A percentile compares a stretch with the other conserved stretches of the same genome.
phyloP scores from a whole-genome alignment of 2,113 vertebrate species.

The Pelmatolapia mariae region DNA sequence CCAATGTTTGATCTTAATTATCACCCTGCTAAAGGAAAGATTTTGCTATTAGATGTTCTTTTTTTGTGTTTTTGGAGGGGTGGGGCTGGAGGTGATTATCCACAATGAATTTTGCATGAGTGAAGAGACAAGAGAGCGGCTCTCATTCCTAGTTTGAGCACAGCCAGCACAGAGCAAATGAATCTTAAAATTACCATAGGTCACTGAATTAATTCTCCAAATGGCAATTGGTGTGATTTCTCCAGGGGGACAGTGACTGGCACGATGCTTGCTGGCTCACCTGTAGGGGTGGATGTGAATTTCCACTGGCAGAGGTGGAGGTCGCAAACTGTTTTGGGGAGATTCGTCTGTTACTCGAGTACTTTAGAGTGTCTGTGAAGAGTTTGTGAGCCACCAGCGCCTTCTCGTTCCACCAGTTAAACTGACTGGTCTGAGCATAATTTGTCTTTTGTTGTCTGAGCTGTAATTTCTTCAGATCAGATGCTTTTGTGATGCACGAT shows the following conservation, averaged over 20 bases:
- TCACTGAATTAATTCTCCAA: conserved; percentile 87
- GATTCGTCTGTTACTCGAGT: not conserved
- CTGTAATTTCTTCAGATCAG: not conserved
- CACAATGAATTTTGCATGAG: conserved; percentile 40
- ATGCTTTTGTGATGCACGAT: not conserved
- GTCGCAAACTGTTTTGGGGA: not conserved
- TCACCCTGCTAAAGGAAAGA: not conserved
- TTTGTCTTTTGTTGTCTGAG: not conserved
- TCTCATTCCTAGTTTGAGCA: conserved; percentile 58
- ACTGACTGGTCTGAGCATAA: not conserved
- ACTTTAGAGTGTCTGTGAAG: not conserved
- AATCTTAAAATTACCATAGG: conserved; percentile 78
- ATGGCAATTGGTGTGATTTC: conserved; percentile 77
- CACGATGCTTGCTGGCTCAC: not conserved
- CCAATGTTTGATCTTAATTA: conserved; percentile 35
- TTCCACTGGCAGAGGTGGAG: not conserved
- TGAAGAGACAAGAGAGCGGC: conserved; percentile 15
- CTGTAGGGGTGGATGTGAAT: not conserved
- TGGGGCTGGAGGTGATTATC: conserved; percentile 15
- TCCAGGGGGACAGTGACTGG: conserved; percentile 63
- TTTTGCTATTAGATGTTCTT: not conserved
- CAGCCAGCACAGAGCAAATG: conserved; percentile 64
- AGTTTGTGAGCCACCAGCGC: rapidly evolving
- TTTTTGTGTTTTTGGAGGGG: not conserved
- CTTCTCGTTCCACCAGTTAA: not conserved